Conservation (phyloP, 1,140 invertebrate genomes). For the Monomorium pharaonis region DNA sequence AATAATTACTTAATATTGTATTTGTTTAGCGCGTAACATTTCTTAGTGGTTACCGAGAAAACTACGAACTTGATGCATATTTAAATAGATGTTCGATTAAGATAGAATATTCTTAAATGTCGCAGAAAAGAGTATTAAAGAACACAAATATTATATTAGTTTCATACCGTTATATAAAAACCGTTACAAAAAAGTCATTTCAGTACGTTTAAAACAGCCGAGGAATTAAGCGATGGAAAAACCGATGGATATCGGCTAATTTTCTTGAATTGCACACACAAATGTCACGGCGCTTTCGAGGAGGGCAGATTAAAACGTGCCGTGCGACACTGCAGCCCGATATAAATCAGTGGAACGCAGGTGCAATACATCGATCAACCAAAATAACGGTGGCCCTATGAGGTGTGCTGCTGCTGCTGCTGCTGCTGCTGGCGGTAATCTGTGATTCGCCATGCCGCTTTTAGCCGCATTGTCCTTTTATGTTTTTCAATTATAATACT, state of each 20-base stretch:
- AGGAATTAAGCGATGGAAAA: not conserved
- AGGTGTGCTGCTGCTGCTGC: not conserved
- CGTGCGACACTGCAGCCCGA: conserved; percentile 15
- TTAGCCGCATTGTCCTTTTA: conserved; percentile 31
- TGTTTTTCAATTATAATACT: conserved; percentile 26
- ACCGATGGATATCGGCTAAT: conserved; percentile 30
- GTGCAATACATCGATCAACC: conserved; percentile 71
- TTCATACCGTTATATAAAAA: not conserved
- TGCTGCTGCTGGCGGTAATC: conserved; percentile 31
- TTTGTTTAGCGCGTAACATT: not conserved
- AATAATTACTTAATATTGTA: not conserved
- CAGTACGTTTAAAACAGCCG: no score
- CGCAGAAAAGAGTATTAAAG: not conserved
- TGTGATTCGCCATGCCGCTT: conserved; percentile 36
- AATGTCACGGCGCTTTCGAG: conserved; percentile 50
- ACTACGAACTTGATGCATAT: not conserved
- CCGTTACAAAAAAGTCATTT: not conserved
- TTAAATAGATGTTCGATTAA: not conserved
- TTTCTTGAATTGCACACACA: conserved; percentile 60
- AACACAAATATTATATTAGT: not conserved
- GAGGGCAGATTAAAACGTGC: conserved; percentile 68
- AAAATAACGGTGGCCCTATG: conserved; percentile 63
- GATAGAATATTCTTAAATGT: not conserved
- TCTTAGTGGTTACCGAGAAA: not conserved
- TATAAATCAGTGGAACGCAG: conserved; percentile 72